Conservation (phyloP, 1,140 invertebrate species). For the Drosophila ogumai region DNA sequence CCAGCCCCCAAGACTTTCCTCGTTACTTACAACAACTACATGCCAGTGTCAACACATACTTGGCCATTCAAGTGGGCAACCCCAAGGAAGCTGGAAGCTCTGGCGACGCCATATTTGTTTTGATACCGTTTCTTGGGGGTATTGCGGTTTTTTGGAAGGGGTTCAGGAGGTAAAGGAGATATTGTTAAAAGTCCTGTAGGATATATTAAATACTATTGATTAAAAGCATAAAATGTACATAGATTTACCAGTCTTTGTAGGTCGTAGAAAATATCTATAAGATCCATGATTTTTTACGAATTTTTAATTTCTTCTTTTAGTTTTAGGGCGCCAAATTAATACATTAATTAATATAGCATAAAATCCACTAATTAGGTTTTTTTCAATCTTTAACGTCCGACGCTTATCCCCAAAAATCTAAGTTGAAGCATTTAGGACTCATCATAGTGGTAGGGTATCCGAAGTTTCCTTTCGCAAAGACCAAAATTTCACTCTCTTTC, state of each 20-base stretch:
- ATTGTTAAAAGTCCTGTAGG: fast-evolving
- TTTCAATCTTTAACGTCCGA: not conserved
- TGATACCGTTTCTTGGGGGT: not conserved
- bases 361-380: too few relatives aligned
- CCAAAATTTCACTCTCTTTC: not conserved
- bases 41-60: slow-evolving; percentile 85
- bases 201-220: not conserved
- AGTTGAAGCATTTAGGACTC: not conserved
- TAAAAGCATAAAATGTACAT: too few relatives aligned
- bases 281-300: not conserved
- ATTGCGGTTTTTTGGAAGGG: not conserved
- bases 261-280: not conserved
- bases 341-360: too few relatives aligned
- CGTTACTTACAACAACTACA: slow-evolving; percentile 85
- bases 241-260: not conserved
- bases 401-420: too few relatives aligned
- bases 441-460: not conserved
- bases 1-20: slow-evolving; percentile 7
- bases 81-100: slow-evolving; percentile 38
- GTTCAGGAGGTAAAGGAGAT: not conserved
- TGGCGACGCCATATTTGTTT: slow-evolving; percentile 75
- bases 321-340: too few relatives aligned
- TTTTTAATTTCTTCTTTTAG: not conserved
- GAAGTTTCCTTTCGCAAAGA: not conserved
- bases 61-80: slow-evolving; percentile 81